These are phyloP conservation scores for Poeciliopsis presidionis DNA, from an alignment of 2,797 vertebrate species.

Conservation along the genomic window DNA sequence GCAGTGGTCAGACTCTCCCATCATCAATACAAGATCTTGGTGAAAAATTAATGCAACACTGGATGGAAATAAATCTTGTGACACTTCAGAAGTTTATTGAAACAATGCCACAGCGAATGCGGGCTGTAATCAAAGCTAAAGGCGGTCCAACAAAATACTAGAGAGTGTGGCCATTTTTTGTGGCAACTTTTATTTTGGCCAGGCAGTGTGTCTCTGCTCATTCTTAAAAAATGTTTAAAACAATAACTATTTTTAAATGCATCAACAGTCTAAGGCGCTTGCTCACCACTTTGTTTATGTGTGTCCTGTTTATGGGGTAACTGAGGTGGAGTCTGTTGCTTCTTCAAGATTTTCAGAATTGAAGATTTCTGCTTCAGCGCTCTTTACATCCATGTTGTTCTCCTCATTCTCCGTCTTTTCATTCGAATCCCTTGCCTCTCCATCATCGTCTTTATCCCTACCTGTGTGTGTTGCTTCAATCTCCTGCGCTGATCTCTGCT, in stretches of 20 bases:
- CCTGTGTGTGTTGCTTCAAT: not conserved
- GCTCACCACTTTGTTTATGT: conserved; percentile 5
- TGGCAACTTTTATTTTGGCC: no score
- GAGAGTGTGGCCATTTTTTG: no score
- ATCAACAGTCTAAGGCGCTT: not conserved
- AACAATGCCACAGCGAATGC: not conserved
- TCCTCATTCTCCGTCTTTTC: conserved; percentile 33
- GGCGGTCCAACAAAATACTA: no score
- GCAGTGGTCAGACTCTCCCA: not conserved
- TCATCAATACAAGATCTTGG: not conserved
- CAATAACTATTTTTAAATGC: not conserved
- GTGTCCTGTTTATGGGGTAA: conserved; percentile 36
- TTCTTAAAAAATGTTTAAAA: not conserved
- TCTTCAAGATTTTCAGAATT: conserved; percentile 81
- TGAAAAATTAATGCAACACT: not conserved
- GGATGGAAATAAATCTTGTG: not conserved
- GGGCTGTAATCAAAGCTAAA: no score
- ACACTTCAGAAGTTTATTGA: not conserved
- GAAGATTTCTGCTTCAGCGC: conserved; percentile 76
- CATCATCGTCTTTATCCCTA: conserved; percentile 4
- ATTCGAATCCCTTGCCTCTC: conserved; percentile 3
- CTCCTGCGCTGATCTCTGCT: conserved; percentile 2
- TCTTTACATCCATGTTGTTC: conserved; percentile 64
- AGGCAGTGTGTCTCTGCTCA: not conserved
- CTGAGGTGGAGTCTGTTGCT: conserved; percentile 47